Evolutionary conservation across 2,797 vertebrate species (phyloP).

Genomic region (Lepilemur septentrionalis): DNA sequence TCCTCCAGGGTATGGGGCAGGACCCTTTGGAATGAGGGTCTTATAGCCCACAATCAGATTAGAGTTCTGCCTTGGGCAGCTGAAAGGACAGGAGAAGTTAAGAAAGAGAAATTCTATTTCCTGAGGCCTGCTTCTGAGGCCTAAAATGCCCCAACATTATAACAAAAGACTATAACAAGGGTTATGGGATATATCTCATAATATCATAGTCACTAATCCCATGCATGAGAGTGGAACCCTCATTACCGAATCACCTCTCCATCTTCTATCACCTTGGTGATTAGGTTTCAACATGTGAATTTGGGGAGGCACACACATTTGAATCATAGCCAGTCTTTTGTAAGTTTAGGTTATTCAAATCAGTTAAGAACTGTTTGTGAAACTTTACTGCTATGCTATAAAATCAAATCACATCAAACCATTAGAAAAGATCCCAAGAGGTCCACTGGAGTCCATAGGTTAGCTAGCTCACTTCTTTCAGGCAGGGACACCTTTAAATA

Average conservation of each 20-base stretch:
- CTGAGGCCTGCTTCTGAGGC: not conserved
- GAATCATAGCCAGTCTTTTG: not conserved
- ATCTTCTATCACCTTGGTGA: not conserved
- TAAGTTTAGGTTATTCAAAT: not conserved
- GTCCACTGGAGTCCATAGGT: not conserved
- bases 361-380: not conserved
- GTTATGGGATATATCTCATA: not conserved
- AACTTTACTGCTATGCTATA: not conserved
- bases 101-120: not conserved
- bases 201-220: not conserved
- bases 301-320: not conserved
- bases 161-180: not conserved
- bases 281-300: not conserved
- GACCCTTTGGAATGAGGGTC: not conserved
- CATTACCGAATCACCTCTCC: not conserved
- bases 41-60: not conserved
- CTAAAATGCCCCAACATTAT: not conserved
- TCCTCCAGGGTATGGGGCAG: fast-evolving
- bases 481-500: not conserved
- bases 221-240: not conserved
- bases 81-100: not conserved
- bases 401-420: not conserved
- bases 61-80: not conserved
- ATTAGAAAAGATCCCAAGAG: not conserved
- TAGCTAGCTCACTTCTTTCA: not conserved